Base-by-base conservation (phyloP, 2,797 vertebrate species). In the Enteromius treurensis region DNA sequence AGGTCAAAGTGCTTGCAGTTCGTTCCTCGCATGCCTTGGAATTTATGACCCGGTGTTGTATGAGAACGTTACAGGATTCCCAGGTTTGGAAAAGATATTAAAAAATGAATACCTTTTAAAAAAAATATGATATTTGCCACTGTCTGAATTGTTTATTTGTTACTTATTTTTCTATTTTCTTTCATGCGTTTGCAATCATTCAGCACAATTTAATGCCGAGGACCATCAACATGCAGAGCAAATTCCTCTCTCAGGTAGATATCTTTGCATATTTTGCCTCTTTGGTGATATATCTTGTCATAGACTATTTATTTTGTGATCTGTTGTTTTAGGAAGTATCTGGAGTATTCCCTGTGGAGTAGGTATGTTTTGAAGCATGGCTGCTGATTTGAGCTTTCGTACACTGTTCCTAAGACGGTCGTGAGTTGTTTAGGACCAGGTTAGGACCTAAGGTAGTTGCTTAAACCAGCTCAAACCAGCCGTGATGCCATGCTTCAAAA, bases 11-110 rank as follows among this genome's bases (percentile, higher is more conserved):
- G 88, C 90, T 51, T 91, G 87, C 5, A 86, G 88, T 84, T 58
- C 90, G 1, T 90, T 95, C 79, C 94, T 90, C 82, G 79, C 89
- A 13, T 90, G 91, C 1, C 21, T 91, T 4, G 87, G 87, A 40
- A n/a, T 51, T 5, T 90, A 79, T 69, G 80, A 79, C 29, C 86
- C 75, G 0, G 4, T 21, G 4, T 37, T 87, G 42, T 90, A 70
- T 37, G 79, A 91, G 23, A 87, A 58, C 13, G 21, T 83, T 67
- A 45, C 47, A 0, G 87, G 82, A 23, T 85, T 53, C 64, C 32
- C 75, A 88, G 93, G 91, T 94, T 26, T 87, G 65, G 51, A 26
- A 21, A 40, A 34, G 26, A 5, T 45, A 11, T 26, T 82, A 2
- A 26, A 70, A 65, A 58, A 58, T 23, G 0, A 58, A 58, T 17